Percentiles rank a stretch among this genome's conserved stretches.
phyloP scores from a whole-genome alignment of 2,888 invertebrate genomes.

The Drosophila parthenogenetica region DNA sequence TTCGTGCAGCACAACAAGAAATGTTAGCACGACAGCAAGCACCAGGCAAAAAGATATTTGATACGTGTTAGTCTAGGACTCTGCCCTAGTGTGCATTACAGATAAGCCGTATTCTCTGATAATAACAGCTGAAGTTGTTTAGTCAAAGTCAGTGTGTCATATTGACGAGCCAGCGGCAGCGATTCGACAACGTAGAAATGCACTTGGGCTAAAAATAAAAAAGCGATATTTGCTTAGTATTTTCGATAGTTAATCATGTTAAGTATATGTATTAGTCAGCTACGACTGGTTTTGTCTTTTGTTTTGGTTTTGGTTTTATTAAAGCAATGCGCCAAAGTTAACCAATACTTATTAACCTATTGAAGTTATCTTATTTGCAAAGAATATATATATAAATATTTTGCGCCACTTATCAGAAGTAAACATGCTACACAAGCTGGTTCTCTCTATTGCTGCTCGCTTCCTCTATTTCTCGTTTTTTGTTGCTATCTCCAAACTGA shows the following conservation, averaged over 20 bases:
- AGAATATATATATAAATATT: conserved; percentile 34
- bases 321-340: conserved; percentile 12
- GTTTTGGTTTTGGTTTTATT: conserved; percentile 28
- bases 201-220: conserved; percentile 1
- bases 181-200: conserved; percentile 6
- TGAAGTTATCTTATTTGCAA: conserved; percentile 55
- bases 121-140: conserved; percentile 53
- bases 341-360: conserved; percentile 47
- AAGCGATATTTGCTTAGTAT: neutral
- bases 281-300: conserved; percentile 23
- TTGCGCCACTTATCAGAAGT: conserved; percentile 57
- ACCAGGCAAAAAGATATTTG: conserved; percentile 3
- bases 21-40: conserved; percentile 3
- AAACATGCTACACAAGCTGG: conserved; percentile 46
- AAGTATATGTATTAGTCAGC: too few relatives aligned
- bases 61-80: neutral
- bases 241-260: conserved; percentile 9
- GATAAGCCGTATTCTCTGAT: conserved; percentile 55
- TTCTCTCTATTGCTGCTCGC: neutral
- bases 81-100: conserved; percentile 7
- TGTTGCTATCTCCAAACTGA: conserved; percentile 27
- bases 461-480: neutral
- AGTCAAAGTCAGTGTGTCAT: conserved; percentile 38
- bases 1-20: conserved; percentile 24
- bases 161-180: conserved; percentile 11